phyloP scores from a whole-genome alignment of 2,888 invertebrate genomes.

The Dicranocentrus wangi region DNA sequence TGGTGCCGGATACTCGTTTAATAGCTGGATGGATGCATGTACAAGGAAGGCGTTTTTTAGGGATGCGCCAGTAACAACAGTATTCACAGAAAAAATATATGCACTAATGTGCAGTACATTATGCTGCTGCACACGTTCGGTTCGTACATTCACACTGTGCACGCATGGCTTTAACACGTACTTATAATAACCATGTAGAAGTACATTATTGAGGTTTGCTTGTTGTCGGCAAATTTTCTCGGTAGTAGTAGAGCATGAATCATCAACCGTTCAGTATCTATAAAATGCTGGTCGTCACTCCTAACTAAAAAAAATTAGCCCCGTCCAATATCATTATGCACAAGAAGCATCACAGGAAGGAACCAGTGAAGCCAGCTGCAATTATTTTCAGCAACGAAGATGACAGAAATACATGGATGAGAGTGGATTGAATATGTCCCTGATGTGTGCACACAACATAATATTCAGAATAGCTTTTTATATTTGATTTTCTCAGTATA shows the following conservation, averaged over 20 bases:
- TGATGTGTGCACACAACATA: not conserved
- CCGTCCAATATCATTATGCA: no score
- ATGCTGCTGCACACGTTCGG: not conserved
- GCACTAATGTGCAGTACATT: no score
- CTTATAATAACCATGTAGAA: no score
- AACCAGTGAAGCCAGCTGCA: not conserved
- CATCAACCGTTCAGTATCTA: not conserved
- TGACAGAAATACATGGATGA: not conserved
- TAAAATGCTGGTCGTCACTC: not conserved
- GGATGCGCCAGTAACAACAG: conserved; percentile 51
- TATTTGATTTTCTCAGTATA: not conserved
- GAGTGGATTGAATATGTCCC: no score
- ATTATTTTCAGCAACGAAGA: not conserved
- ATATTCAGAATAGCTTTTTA: not conserved
- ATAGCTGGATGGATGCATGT: conserved; percentile 33
- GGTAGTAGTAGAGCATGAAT: not conserved
- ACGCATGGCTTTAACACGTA: not conserved
- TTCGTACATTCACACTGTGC: not conserved
- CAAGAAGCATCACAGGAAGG: not conserved
- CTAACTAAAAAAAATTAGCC: not conserved
- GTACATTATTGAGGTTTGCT: not conserved
- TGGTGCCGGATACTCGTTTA: conserved; percentile 39
- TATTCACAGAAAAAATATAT: conserved; percentile 33
- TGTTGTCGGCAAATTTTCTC: not conserved
- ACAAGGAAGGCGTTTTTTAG: conserved; percentile 39